Evolutionary conservation across 2,888 invertebrate genomes (phyloP), one percentile per base, ranked within the genome.

Genomic region (Acleris laterana): DNA sequence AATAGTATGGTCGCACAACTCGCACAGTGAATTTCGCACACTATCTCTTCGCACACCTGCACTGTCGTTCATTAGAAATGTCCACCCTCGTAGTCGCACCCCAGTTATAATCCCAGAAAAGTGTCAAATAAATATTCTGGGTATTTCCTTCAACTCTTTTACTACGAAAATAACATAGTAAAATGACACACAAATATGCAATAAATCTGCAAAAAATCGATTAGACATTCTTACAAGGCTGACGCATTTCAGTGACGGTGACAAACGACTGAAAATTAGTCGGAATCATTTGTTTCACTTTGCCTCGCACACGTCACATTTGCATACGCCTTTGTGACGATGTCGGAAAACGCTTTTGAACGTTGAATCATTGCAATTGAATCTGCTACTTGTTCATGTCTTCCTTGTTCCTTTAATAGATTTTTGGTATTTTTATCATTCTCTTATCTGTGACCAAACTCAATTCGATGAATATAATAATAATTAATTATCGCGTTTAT

Each of bases 201-300:
- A 32, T 32, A 9, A 2, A 32, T 9, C 32, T 32, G 32, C 9
- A 7, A 32, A 32, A 7, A 4, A 32, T 38, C 13, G 2, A 13
- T 38, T 13, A 38, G 38, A 38, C 13, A 38, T 44, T 22, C n/a
- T 25, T 16, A 16, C 53, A 42, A 55, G 48, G 22, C 56, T 56
- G 50, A 55, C 60, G 46, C 50, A 46, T 49, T 16, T 9, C 53
- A 25, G 52, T 69, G 86, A 88, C 83, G 68, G 77, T 77, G 82
- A 89, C 80, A 81, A 85, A 89, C 83, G 84, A 74, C 63, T 44
- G 58, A 70, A 78, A 79, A 82, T 86, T 84, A 85, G 75, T 68
- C 59, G 51, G 68, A 62, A 73, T 77, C 75, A 85, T 89, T 88
- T 84, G 79, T 89, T 76, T 84, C 77, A 78, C 77, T 89, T 84